Base-by-base conservation (phyloP, 2,797 vertebrate genomes). In the Gallirallus australis region DNA sequence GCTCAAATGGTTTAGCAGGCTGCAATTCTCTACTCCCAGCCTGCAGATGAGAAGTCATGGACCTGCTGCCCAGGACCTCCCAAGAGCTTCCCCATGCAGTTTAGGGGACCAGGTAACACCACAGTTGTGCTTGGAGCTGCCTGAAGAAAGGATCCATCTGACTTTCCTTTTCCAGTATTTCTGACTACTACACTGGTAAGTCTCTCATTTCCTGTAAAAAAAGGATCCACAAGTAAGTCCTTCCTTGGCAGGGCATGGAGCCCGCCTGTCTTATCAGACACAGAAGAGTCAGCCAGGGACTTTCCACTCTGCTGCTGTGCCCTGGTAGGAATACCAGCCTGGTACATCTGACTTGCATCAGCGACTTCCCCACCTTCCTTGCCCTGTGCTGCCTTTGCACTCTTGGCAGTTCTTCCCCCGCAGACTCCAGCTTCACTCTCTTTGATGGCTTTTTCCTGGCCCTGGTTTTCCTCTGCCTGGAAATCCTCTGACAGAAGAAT, bases 221-320 rank as follows among this genome's bases (percentile, higher is more conserved):
- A 87, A 90, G 20, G 56, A 86, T 89, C 60, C 39, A 48, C 42
- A 64, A 72, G 56, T 40, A 85, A 89, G 45, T 52, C 40, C n/a
- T 56, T 86, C 84, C 72, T 69, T 63, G 76, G 35, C 69, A 88
- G 50, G 86, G 76, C 94, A 61, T 14, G 28, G 20, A 78, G 82
- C 56, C 95, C 95, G 60, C 15, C 52, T 69, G 40, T 6, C 35
- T 95, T 94, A 93, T 96, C 90, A 95, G 60, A 20, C 48, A 64
- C 35, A 56, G 70, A 89, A 79, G 28, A 89, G 13, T 9, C 31
- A 66, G 85, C 82, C 95, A 96, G 96, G 95, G 94, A 90, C 95
- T 97, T 97, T 96, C 95, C 95, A 60, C 52, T 82, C 54, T 25
- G 25, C 70, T 78, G 45, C 37, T 88, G 24, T 95, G 63, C 70